Base-by-base conservation (phyloP, 2,797 vertebrate genomes). In the Catharus ustulatus region DNA sequence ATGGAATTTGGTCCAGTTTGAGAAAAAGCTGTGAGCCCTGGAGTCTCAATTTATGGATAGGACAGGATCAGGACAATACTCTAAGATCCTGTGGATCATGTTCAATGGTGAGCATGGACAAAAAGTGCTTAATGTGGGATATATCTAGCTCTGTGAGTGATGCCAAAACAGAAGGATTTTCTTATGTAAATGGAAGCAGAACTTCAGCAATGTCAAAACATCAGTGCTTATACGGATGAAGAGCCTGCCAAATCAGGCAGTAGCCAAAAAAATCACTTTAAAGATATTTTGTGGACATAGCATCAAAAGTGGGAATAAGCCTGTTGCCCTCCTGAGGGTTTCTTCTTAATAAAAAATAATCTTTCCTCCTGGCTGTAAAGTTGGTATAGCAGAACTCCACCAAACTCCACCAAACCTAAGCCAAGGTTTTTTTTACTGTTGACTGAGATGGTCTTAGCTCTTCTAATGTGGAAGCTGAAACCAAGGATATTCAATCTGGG, bases 201-300 rank as follows among this genome's bases (percentile, higher is more conserved):
- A 77, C n/a, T 66, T 58, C 13, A 69, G 5, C 34, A 67, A 22
- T 23, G 11, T 30, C 27, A 89, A 90, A 83, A 24, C 3, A 46
- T 24, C 1, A 0, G 20, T 22, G 12, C 20, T 73, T 57, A 15
- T 17, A 29, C 0, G 3, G 18, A 11, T 0, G 3, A 49, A 52
- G 26, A 38, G 48, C 18, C 20, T 80, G 29, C 6, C 29, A 46
- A 62, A 80, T 58, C 19, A 73, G 26, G 10, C 21, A 73, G 52
- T 6, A 52, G 10, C 19, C 76, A 48, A 52, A 92, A 89, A 72
- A 54, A 45, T 10, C 1, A 3, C 26, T 78, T 89, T 38, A 69
- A 72, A 57, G 15, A 21, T 61, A 38, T 27, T 83, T 83, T 30
- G 27, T 45, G 36, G 3, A 63, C 9, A 18, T 27, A 54, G 6